phyloP scores from a whole-genome alignment of 2,797 vertebrate genomes.

The Siniperca obscura region DNA sequence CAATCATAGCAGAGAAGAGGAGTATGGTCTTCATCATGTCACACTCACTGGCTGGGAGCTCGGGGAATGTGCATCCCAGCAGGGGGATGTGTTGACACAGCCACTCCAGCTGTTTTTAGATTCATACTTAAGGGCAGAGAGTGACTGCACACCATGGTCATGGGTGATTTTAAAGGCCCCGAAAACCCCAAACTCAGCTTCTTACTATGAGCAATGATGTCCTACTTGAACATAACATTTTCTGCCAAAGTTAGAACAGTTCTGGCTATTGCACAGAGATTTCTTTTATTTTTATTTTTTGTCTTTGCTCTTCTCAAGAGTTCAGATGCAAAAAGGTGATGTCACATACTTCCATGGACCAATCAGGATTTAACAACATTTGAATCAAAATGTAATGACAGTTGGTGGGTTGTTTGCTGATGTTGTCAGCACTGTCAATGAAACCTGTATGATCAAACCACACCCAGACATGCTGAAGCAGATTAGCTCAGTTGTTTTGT shows the following conservation, averaged over 20 bases:
- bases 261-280: neutral
- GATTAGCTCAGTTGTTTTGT: neutral
- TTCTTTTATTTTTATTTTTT: neutral
- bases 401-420: neutral
- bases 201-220: neutral
- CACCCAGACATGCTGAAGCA: neutral
- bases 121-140: slow-evolving; percentile 13
- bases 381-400: neutral
- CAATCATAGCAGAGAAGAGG: slow-evolving; percentile 39
- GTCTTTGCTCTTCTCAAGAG: neutral
- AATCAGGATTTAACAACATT: neutral
- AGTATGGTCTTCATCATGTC: slow-evolving; percentile 55
- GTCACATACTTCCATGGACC: neutral
- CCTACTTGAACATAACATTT: neutral
- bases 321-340: neutral
- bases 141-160: neutral
- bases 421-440: neutral
- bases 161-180: neutral
- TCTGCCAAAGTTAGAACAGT: neutral
- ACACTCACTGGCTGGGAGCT: slow-evolving; percentile 57
- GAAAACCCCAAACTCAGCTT: neutral
- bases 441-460: neutral
- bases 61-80: slow-evolving; percentile 21
- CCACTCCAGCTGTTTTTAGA: slow-evolving; percentile 64
- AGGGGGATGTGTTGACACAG: slow-evolving; percentile 61